A percentile compares a stretch with the other conserved stretches of the same genome.
These are phyloP conservation scores for Gyrodactylus salaris DNA, from an alignment of 1,140 invertebrate species.

Conservation along the genomic window DNA sequence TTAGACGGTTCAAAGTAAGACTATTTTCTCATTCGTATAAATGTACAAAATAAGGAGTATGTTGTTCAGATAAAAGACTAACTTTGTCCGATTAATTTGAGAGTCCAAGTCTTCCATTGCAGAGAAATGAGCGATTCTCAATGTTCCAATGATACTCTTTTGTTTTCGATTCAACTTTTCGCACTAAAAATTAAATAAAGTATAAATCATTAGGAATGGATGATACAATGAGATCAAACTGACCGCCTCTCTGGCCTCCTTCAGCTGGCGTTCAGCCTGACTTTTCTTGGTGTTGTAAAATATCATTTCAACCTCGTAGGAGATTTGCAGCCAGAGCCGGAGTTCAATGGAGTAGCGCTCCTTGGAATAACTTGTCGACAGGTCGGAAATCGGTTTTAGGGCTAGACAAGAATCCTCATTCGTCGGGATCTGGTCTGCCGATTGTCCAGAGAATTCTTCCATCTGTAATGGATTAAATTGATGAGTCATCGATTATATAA, in stretches of 20 bases:
- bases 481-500: too few species aligned
- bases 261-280: constrained; percentile 44
- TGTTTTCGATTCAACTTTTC: constrained; percentile 62
- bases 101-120: constrained; percentile 66
- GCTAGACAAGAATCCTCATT: too few species aligned
- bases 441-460: too few species aligned
- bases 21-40: too few species aligned
- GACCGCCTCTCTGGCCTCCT: constrained; percentile 51
- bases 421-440: too few species aligned
- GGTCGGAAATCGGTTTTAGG: too few species aligned
- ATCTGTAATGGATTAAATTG: too few species aligned
- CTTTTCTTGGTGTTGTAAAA: constrained; percentile 48
- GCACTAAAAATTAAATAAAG: constrained; percentile 27
- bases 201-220: constrained; percentile 8
- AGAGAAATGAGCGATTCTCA: constrained; percentile 64
- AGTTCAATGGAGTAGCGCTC: constrained; percentile 27
- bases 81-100: constrained; percentile 50
- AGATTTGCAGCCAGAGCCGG: constrained; percentile 63
- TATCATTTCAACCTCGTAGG: constrained; percentile 62
- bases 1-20: too few species aligned
- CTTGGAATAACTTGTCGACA: background rate
- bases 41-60: background rate
- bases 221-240: constrained; percentile 13
- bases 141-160: constrained; percentile 57
- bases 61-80: constrained; percentile 7